Base-by-base conservation (phyloP, 64 coral and sea anemone species). In the Platygyra sinensis region DNA sequence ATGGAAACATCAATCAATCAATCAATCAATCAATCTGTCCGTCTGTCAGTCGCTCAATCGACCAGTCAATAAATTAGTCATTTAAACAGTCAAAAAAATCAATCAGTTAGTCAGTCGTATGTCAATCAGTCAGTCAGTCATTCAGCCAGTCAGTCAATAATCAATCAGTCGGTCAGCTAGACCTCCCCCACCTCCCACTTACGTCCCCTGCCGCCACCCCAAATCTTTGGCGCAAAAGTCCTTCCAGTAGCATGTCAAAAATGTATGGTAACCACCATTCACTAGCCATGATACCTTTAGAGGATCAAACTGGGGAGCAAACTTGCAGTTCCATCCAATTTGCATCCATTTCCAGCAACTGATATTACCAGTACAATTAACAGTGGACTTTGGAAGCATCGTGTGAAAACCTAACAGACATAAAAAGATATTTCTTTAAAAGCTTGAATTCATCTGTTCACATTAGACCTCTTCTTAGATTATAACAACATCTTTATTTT, bases 371-470 rank as follows among this genome's bases (percentile, higher is more conserved):
- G 77, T 60, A 64, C 87, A 63, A 39, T 67, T 81, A 25, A 72
- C 88, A 89, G 79, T 96, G 65, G 97, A 99, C 16, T 51, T 89
- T 8, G 97, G 97, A 4, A 99, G 90, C 97, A 99, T 99, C 2
- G 94, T 94, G 64, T 99, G 97, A 88, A 99, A 99, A 49, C 97
- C 97, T 95, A 75, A 8, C 30, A 84, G 22, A 36, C 10, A 73
- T 61, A 46, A 64, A 13, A 74, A 57, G 1, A 57, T 46, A 46
- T 46, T 46, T 0, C 42, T 46, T 46, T 7, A 7, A 46, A 46
- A 46, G 7, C 4, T 46, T 46, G 42, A 46, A 46, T 0, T 46
- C 42, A 46, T 46, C 42, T 46, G 42, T 46, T 46, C 42, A 46
- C 42, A 46, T 46, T 5, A 46, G 5, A 8, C 7, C 42, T 5